phyloP scores from a whole-genome alignment of 2,888 invertebrate species.

The Mythimna impura region DNA sequence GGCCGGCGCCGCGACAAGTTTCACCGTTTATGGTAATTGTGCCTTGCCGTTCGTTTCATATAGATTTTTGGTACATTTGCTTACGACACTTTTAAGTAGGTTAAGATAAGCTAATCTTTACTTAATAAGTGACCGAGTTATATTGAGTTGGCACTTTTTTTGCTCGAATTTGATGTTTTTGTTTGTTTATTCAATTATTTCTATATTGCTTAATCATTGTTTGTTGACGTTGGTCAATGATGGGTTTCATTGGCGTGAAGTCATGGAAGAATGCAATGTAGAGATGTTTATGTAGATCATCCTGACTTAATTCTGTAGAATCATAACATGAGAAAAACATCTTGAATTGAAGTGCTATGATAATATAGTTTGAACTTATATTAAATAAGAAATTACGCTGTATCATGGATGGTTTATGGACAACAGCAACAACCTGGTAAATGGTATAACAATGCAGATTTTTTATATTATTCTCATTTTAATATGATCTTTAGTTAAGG shows the following conservation, averaged over 20 bases:
- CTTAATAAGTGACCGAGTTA: conserved; percentile 48
- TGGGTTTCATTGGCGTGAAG: conserved; percentile 10
- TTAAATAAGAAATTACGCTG: conserved; percentile 31
- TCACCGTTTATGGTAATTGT: conserved; percentile 66
- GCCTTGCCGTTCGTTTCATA: conserved; percentile 58
- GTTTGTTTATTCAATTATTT: conserved; percentile 10
- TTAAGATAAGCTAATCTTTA: conserved; percentile 61
- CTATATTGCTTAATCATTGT: conserved; percentile 32
- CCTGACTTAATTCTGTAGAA: conserved; percentile 24
- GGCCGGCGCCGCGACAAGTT: conserved; percentile 62
- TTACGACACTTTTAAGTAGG: conserved; percentile 54
- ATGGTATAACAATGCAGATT: background rate
- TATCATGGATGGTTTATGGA: background rate
- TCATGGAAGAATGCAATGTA: conserved; percentile 28
- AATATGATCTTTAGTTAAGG: background rate
- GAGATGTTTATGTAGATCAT: conserved; percentile 36
- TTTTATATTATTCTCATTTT: conserved; percentile 1
- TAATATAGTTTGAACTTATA: conserved; percentile 16
- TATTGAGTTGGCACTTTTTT: conserved; percentile 34
- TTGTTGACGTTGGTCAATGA: conserved; percentile 11
- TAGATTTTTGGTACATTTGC: conserved; percentile 64
- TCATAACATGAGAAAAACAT: conserved; percentile 10
- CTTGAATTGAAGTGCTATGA: conserved; percentile 39
- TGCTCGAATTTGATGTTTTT: conserved; percentile 7
- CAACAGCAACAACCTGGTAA: background rate